Conservation (phyloP, 1,140 invertebrate genomes). For the Polyergus mexicanus region DNA sequence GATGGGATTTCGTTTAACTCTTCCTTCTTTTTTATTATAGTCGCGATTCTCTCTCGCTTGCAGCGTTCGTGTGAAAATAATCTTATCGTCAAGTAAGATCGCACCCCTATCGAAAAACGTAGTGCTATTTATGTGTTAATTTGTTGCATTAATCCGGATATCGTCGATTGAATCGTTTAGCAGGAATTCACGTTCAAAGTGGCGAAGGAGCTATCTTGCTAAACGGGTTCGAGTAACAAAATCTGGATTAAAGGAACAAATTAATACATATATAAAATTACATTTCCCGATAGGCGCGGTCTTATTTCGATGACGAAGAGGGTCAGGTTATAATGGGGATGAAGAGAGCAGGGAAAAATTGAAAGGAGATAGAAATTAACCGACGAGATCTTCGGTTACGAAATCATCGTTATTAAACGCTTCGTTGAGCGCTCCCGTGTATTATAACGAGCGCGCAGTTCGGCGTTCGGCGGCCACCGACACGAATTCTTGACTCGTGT, state of each 20-base stretch:
- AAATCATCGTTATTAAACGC: slow-evolving; percentile 76
- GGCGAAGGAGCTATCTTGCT: too few relatives aligned
- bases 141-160: too few relatives aligned
- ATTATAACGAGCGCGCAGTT: slow-evolving; percentile 38
- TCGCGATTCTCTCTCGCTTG: slow-evolving; percentile 51
- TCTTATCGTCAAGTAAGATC: too few relatives aligned
- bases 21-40: not conserved
- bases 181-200: too few relatives aligned
- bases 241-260: slow-evolving; percentile 67
- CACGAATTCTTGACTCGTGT: slow-evolving; percentile 58
- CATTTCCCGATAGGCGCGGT: too few relatives aligned
- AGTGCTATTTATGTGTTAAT: too few relatives aligned
- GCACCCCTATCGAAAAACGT: too few relatives aligned
- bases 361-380: slow-evolving; percentile 15
- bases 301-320: slow-evolving; percentile 17
- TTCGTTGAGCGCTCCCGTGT: slow-evolving; percentile 66
- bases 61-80: slow-evolving; percentile 30
- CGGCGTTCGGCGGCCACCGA: slow-evolving; percentile 34
- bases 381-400: slow-evolving; percentile 43
- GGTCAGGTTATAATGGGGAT: not conserved
- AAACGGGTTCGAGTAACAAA: too few relatives aligned
- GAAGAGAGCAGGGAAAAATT: slow-evolving; percentile 11
- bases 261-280: slow-evolving; percentile 32
- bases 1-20: not conserved
- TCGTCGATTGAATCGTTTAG: too few relatives aligned